Base-by-base conservation (phyloP, 2,797 vertebrate species). In the Heteromormyrus szaboi region DNA sequence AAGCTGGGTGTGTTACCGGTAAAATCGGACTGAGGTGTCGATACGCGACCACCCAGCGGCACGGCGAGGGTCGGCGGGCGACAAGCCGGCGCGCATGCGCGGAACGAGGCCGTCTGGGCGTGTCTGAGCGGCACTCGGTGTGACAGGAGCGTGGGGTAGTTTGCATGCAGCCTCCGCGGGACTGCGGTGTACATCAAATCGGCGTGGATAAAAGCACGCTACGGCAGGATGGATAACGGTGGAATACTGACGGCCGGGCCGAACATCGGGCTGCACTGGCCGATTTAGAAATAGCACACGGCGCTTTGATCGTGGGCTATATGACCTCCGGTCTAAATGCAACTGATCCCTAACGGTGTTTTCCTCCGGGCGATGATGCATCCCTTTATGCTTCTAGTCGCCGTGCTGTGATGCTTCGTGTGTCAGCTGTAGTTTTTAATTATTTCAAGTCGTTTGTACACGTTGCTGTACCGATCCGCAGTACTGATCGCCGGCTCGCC, bases 291-390 rank as follows among this genome's bases (percentile, higher is more conserved):
- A 37, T 2, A 56, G 33, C 88, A 86, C 44, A 54, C 62, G 90
- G 92, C 93, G 91, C 90, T 44, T 65, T 87, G 91, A 91, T 85
- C 87, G 33, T 90, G 89, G 50, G 46, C 87, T 90, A 88, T 91
- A 93, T 94, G 95, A 95, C 94, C 94, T 95, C 92, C 93, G 90
- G 87, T 87, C 79, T 89, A 91, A 93, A 83, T 72, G 89, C 87
- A 88, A 89, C 90, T 90, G 25, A 90, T 92, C 92, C 91, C 22
- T 88, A 88, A 89, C 81, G 94, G 92, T 25, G 87, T 65, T 79
- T 88, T 88, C 46, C 88, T 85, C 44, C 33, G 41, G 54, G 72
- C 72, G 53, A 14, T 46, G 33, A 22, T 56, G 33, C 62, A 19
- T 25, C 11, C 50, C 51, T 48, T 89, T 48, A 25, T 81, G n/a